Evolutionary conservation across 2,113 vertebrate genomes (phyloP), one percentile per base, ranked within the genome.

Genomic region (Leptosomus discolor): DNA sequence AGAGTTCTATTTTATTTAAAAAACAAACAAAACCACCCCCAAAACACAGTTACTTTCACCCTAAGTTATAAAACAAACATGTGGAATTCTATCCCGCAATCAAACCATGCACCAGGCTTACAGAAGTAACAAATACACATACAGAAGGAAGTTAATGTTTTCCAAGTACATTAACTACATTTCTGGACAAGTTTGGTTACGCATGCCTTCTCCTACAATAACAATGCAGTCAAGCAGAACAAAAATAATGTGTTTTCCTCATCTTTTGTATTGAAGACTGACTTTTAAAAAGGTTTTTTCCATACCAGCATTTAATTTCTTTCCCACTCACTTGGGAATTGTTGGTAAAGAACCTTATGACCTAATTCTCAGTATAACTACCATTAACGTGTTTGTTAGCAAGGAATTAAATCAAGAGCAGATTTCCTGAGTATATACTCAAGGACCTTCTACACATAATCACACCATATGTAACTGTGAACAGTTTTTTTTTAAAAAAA

Each of bases 91-190:
- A 78, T 48, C 29, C 56, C 57, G 36, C 39, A 85, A 91, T 48
- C 64, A 91, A 89, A 71, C 53, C 36, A 56, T 12, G 27, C 56
- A 88, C 29, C 32, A 85, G 58, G 36, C 71, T 96, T 77, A 90
- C 29, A 77, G 57, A 22, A 87, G 57, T n/a, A 90, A 91, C 21
- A 91, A 82, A 56, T 56, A 81, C 34, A 90, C 57, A 53, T 82
- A 82, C 36, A 74, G n/a, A 81, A 82, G 81, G n/a, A 79, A 96
- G 93, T 96, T 97, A 96, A 96, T 94, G 36, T 94, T 94, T 96
- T 87, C 77, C 70, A 92, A 90, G 61, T 41, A 82, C 53, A 51
- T 89, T 87, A 84, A 94, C 87, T 43, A 84, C 58, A 60, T 45
- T 91, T 96, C 80, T 85, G 39, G 82, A 48, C 90, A 93, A 75